Evolutionary conservation across 2,888 invertebrate species (phyloP).

Genomic region (Caenorhabditis sinica): DNA sequence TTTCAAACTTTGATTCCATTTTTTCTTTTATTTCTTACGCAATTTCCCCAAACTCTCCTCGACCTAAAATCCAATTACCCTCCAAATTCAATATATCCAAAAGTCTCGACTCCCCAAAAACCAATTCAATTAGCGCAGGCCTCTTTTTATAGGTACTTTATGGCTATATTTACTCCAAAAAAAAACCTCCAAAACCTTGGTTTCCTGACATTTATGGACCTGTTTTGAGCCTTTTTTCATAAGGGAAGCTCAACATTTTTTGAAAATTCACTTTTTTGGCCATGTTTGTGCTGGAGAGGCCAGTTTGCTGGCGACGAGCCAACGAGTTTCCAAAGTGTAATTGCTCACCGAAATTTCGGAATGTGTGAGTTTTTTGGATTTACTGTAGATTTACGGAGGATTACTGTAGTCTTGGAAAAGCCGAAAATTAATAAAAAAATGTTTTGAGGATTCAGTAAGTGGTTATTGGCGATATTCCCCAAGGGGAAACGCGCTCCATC

Average conservation of each 20-base stretch:
- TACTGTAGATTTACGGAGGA: neutral
- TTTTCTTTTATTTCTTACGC: too few species aligned
- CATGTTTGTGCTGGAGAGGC: neutral
- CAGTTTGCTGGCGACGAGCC: slow-evolving; percentile 9
- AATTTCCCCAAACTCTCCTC: too few species aligned
- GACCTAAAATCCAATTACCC: neutral
- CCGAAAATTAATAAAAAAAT: neutral
- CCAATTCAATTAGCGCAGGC: neutral
- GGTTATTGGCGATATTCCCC: too few species aligned
- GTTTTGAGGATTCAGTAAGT: too few species aligned
- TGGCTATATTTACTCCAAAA: slow-evolving; percentile 23
- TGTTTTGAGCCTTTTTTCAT: slow-evolving; percentile 7
- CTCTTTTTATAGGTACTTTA: slow-evolving; percentile 13
- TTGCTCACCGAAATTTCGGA: slow-evolving; percentile 12
- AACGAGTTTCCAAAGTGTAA: slow-evolving; percentile 27
- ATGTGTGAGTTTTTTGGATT: slow-evolving; percentile 8
- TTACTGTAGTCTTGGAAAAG: neutral
- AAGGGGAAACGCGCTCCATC: too few species aligned
- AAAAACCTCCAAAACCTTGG: neutral
- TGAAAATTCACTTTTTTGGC: neutral
- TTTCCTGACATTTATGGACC: slow-evolving; percentile 3
- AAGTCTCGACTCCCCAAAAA: neutral
- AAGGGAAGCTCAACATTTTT: neutral
- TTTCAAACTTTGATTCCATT: too few species aligned
- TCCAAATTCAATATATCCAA: neutral